Percentiles rank a stretch among this genome's conserved stretches.
phyloP scores from a whole-genome alignment of 1,140 invertebrate species.

The Eriosoma lanigerum region DNA sequence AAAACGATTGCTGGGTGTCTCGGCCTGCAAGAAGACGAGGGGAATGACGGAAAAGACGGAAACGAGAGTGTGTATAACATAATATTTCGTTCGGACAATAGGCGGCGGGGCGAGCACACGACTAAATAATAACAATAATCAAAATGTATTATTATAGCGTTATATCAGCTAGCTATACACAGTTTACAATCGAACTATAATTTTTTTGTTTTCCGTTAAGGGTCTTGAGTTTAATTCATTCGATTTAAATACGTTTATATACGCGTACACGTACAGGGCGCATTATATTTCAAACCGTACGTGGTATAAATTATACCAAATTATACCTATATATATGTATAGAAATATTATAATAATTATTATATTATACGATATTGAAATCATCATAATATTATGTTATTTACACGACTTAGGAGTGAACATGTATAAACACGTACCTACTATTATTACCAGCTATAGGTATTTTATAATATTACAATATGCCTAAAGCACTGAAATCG shows the following conservation, averaged over 20 bases:
- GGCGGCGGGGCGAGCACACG: not conserved
- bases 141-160: conserved; percentile 5
- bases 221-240: not conserved
- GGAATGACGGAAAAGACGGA: not conserved
- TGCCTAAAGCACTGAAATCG: no score
- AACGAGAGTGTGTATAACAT: not conserved
- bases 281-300: conserved; percentile 2
- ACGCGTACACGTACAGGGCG: not conserved
- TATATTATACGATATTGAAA: no score
- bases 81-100: conserved; percentile 32
- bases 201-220: conserved; percentile 23
- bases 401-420: no score
- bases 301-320: not conserved
- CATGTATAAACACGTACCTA: no score
- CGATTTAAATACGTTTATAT: not conserved
- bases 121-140: conserved; percentile 11
- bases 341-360: no score
- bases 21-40: not conserved
- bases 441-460: no score
- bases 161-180: no score
- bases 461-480: no score
- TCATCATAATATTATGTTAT: no score
- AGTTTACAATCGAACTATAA: conserved; percentile 28
- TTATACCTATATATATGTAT: not conserved
- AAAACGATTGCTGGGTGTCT: not conserved